Evolutionary conservation across 2,797 vertebrate genomes (phyloP), one percentile per base, ranked within the genome.

Genomic region (Syngnathus acus): DNA sequence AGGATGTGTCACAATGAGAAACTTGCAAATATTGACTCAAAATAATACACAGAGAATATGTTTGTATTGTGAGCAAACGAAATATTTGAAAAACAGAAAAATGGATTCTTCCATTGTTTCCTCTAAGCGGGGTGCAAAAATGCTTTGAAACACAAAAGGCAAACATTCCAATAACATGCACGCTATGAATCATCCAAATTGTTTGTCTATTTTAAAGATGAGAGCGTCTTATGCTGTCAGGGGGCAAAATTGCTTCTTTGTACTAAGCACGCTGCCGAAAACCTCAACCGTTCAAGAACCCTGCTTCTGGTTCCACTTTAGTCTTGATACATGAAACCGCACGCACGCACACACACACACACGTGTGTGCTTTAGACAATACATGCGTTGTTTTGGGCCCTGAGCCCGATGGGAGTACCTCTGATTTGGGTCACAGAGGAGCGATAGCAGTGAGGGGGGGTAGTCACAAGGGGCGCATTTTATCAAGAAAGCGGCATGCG

Each of bases 261-360:
- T 84, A 50, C 57, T 67, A 74, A 55, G 26, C 76, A 82, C 68
- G 47, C 76, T 82, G 71, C 69, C 7, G 77, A 80, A 62, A 78
- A 74, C 73, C 75, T 50, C 66, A 66, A 57, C 5, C 16, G 80
- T 76, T 85, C 75, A 84, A 70, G 73, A 78, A 76, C 77, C 77
- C 55, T 50, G 68, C 82, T 84, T 84, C 86, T 87, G 84, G 78
- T 87, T 86, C 83, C 83, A 87, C 83, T 89, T 87, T 79, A 86
- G 78, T 47, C 65, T 62, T 81, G 81, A 84, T 75, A 84, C 72
- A 73, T 84, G 83, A 89, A 81, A 86, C 85, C 74, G 38, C 63
- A 68, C 42, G 23, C 72, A 48, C 66, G 47, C 61, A 67, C 76
- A 64, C 47, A 50, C 13, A 62, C 42, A 4, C 23, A 2, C n/a